Percentiles rank a stretch among this genome's conserved stretches.
Conservation (phyloP, 2,113 vertebrate species). For the Dolichallabes microphthalmus region DNA sequence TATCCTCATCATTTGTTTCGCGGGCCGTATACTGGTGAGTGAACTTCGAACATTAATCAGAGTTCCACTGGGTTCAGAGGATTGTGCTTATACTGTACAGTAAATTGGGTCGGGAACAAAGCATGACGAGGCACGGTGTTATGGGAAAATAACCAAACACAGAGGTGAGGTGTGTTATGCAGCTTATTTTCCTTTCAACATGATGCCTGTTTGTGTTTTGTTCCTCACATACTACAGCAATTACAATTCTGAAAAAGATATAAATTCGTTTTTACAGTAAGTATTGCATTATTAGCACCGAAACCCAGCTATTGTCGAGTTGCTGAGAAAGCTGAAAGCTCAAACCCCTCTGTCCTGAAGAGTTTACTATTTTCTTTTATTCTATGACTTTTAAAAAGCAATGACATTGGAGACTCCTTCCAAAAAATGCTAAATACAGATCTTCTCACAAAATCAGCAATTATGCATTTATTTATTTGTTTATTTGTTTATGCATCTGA, state of each 20-base stretch:
- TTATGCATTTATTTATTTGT: not conserved
- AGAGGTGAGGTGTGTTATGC: not conserved
- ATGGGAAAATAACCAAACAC: not conserved
- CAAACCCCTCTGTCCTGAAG: not conserved
- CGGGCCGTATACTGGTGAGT: slow-evolving; percentile 92
- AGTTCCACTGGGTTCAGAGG: not conserved
- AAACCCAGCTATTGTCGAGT: not conserved
- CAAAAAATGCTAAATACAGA: not conserved
- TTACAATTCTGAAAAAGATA: not conserved
- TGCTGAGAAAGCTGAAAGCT: not conserved
- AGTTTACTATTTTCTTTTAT: not conserved
- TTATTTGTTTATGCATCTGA: not conserved
- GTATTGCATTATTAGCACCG: not conserved
- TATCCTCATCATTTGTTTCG: slow-evolving; percentile 91
- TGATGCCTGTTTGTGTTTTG: not conserved
- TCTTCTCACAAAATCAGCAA: not conserved
- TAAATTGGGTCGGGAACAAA: not conserved
- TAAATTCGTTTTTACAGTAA: not conserved
- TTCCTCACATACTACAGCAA: not conserved
- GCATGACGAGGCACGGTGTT: not conserved
- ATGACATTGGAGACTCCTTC: not conserved
- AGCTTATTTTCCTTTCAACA: not conserved
- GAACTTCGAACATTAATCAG: not conserved
- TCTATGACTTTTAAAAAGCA: not conserved
- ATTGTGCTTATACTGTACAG: not conserved